Conservation (phyloP, 2,797 vertebrate genomes). For the Urophycis tenuis region DNA sequence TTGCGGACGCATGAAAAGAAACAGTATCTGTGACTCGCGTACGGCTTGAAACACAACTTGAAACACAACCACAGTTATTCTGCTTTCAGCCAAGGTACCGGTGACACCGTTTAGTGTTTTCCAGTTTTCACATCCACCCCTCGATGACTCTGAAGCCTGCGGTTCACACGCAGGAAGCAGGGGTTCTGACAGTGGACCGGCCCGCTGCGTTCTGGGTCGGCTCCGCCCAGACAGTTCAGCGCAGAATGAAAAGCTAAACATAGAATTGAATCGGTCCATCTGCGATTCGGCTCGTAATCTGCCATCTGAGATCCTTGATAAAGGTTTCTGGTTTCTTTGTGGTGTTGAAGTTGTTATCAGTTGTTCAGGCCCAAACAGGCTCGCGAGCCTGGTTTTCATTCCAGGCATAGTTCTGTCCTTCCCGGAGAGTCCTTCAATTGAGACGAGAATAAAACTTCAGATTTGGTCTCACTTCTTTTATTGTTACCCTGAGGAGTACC, state of each 20-base stretch:
- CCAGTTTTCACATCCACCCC: too few species aligned
- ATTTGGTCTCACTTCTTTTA: not conserved
- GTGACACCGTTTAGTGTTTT: not conserved
- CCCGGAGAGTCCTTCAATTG: conserved; percentile 29
- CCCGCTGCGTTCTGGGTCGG: not conserved
- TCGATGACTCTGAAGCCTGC: not conserved
- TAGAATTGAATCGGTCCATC: not conserved
- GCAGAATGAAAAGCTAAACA: not conserved
- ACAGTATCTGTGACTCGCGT: not conserved
- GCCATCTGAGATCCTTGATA: conserved; percentile 37
- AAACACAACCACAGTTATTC: not conserved
- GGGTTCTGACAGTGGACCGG: too few species aligned
- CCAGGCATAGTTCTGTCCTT: conserved; percentile 47
- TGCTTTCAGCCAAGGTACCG: not conserved
- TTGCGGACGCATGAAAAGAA: not conserved
- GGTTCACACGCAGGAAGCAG: not conserved
- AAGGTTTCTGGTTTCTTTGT: conserved; percentile 40
- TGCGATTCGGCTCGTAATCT: conserved; percentile 35
- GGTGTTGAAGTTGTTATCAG: conserved; percentile 51
- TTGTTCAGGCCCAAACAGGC: conserved; percentile 57
- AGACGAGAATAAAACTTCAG: conserved; percentile 18
- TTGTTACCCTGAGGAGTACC: not conserved
- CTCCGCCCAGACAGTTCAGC: not conserved
- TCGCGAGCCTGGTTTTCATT: conserved; percentile 56
- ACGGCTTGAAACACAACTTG: too few species aligned